Evolutionary conservation across 2,797 vertebrate species (phyloP).

Genomic region (Jordanella pulchra): DNA sequence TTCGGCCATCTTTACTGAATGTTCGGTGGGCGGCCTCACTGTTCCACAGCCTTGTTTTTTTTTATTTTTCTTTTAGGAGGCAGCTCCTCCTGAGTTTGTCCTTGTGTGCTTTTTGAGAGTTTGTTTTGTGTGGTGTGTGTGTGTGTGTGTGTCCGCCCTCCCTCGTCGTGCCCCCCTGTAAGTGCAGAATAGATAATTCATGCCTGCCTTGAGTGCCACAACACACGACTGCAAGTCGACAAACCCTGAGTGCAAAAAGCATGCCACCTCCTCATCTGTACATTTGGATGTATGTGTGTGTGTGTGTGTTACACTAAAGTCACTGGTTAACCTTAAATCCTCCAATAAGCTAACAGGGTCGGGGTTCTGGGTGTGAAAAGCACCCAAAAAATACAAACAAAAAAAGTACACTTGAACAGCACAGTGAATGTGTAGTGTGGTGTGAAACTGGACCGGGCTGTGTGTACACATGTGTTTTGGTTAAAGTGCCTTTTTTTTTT

Average conservation of each 20-base stretch:
- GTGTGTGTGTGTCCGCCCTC: slow-evolving; percentile 52
- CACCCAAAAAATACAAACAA: slow-evolving; percentile 48
- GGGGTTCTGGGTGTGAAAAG: slow-evolving; percentile 63
- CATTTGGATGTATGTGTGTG: slow-evolving; percentile 44
- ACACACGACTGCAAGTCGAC: slow-evolving; percentile 63
- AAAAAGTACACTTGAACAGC: slow-evolving; percentile 75
- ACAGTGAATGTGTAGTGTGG: slow-evolving; percentile 76
- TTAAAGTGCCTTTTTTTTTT: slow-evolving; percentile 94
- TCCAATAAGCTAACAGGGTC: slow-evolving; percentile 79
- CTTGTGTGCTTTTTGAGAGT: slow-evolving; percentile 32
- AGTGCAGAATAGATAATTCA: slow-evolving; percentile 74
- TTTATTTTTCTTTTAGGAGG: slow-evolving; percentile 26
- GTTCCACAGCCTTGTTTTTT: slow-evolving; percentile 62
- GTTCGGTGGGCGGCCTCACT: slow-evolving; percentile 58
- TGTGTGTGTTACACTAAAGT: slow-evolving; percentile 68
- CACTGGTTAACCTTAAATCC: slow-evolving; percentile 78
- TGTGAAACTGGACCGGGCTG: slow-evolving; percentile 36
- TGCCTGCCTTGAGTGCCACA: slow-evolving; percentile 71
- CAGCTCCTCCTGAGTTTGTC: slow-evolving; percentile 55
- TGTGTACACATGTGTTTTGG: slow-evolving; percentile 58
- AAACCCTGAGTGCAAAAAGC: slow-evolving; percentile 55
- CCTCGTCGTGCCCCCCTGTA: slow-evolving; percentile 61
- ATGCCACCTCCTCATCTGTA: slow-evolving; percentile 58
- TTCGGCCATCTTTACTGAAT: slow-evolving; percentile 75
- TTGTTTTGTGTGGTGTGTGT: slow-evolving; percentile 24